Evolutionary conservation across 2,888 invertebrate species (phyloP), one percentile per base, ranked within the genome.

Genomic region (Suillia variegata): DNA sequence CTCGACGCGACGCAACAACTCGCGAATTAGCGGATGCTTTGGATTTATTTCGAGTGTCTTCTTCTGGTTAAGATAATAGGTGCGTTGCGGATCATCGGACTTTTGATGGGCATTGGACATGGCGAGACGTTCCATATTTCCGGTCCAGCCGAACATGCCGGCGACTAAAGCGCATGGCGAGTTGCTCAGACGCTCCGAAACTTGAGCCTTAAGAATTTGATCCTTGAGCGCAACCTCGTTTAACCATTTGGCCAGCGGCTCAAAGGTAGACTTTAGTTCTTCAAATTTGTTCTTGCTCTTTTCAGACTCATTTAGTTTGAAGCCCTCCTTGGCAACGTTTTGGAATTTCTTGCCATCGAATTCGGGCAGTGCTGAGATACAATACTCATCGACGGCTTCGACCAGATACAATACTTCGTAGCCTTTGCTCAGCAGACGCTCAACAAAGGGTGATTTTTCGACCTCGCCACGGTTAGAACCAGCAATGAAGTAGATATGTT

Each of bases 291-390:
- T 91, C 82, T 93, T 92, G 64, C 84, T 84, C 66, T 83, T 84
- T 70, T 87, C 87, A 15, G 84, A 85, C 75, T 95, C 94, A 48
- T 91, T 88, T 8, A 98, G 83, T 68, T 90, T 88, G 79, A 98
- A 90, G 31, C 97, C 97, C 85, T 99, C 99, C 84, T 99, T 99
- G 70, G 99, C 99, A 56, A 98, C 95, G 82, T 99, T 99, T 84
- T 96, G 96, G 92, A 99, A 98, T 84, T 97, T 98, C 85, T 97
- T 96, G 56, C 96, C 96, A 75, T 99, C 98, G 83, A 94, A 99
- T 84, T 99, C 98, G 1, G 98, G 97, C 81, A 99, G 85, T 49
- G 96, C 91, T 54, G 96, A 94, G 70, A 99, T 92, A 72, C 94
- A 91, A 84, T 99, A 99, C 83, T 99, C 99, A 84, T 99, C 99